Conservation (phyloP, 1,140 invertebrate species). For the Drosophila ironensis region DNA sequence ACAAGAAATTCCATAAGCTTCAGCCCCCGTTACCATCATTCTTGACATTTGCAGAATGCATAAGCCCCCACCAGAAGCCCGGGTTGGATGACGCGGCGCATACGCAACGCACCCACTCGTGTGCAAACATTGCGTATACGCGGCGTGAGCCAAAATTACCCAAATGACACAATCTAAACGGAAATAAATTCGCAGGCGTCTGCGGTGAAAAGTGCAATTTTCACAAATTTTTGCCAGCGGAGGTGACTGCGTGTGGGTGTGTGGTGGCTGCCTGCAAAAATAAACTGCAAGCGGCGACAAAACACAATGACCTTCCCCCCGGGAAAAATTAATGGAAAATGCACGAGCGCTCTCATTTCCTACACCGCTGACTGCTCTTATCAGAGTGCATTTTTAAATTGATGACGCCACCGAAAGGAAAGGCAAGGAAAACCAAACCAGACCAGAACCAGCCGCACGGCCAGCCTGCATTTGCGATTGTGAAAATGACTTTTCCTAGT, state of each 20-base stretch:
- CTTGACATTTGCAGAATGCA: conserved; percentile 4
- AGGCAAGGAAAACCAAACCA: conserved; percentile 6
- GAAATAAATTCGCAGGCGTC: conserved; percentile 67
- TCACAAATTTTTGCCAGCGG: neutral
- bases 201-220: conserved; percentile 54
- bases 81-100: neutral
- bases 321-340: conserved; percentile 26
- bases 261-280: conserved; percentile 37
- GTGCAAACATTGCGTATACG: conserved; percentile 60
- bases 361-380: conserved; percentile 32
- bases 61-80: neutral
- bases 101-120: neutral
- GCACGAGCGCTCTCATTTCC: conserved; percentile 19
- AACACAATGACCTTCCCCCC: conserved; percentile 68
- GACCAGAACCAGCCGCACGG: neutral
- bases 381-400: conserved; percentile 67
- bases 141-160: conserved; percentile 65
- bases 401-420: conserved; percentile 60
- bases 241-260: neutral
- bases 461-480: conserved; percentile 32
- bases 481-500: conserved; percentile 66
- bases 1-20: conserved; percentile 45
- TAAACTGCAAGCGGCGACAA: conserved; percentile 54
- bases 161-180: conserved; percentile 78
- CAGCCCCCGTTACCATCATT: conserved; percentile 23